Evolutionary conservation across 2,888 invertebrate species (phyloP).

Genomic region (Marronus borbonicus): DNA sequence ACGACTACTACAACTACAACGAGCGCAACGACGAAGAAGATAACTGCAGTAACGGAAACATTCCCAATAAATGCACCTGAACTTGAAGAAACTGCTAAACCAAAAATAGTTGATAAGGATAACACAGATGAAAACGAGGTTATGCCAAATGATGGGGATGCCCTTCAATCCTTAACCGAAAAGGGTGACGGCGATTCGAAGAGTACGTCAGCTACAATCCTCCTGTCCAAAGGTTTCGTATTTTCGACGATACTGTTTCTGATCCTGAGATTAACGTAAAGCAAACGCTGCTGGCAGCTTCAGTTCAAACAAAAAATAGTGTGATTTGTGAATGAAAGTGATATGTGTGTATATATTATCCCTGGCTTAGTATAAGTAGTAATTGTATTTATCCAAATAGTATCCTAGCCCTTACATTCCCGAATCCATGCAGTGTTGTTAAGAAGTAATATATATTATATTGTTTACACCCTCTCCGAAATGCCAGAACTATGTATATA

Average conservation of each 20-base stretch:
- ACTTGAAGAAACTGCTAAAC: conserved; percentile 57
- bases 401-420: conserved; percentile 48
- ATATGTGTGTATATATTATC: conserved; percentile 58
- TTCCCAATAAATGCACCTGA: conserved; percentile 68
- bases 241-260: conserved; percentile 52
- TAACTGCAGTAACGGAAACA: conserved; percentile 75
- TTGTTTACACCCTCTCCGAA: conserved; percentile 50
- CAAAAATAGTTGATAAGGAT: conserved; percentile 47
- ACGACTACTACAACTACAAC: conserved; percentile 72
- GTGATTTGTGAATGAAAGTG: conserved; percentile 54
- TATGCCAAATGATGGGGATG: conserved; percentile 67
- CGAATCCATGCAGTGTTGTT: conserved; percentile 52
- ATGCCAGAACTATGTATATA: conserved; percentile 59
- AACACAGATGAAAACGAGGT: conserved; percentile 69
- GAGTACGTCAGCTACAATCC: conserved; percentile 43
- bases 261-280: conserved; percentile 58
- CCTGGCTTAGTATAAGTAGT: conserved; percentile 55
- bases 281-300: conserved; percentile 57
- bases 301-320: conserved; percentile 51
- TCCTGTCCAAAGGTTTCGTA: conserved; percentile 29
- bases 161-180: conserved; percentile 67
- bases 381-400: conserved; percentile 30
- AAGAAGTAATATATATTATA: conserved; percentile 33
- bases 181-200: conserved; percentile 59
- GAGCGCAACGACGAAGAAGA: conserved; percentile 73